These are phyloP conservation scores for Rhodinocichla rosea DNA, from an alignment of 2,113 vertebrate species.

Conservation along the genomic window DNA sequence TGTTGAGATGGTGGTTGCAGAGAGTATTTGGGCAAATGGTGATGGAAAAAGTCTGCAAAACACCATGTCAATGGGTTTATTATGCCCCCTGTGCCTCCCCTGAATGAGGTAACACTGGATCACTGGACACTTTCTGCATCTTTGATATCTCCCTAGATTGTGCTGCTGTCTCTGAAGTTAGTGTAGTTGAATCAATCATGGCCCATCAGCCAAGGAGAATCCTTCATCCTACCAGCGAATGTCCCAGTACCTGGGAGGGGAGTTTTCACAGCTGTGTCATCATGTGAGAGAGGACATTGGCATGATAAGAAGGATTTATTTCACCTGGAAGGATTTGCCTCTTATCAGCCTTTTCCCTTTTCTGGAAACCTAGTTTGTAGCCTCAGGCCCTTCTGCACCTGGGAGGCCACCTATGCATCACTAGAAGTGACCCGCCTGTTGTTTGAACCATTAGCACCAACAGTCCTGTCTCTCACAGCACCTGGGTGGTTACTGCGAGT, in stretches of 20 bases:
- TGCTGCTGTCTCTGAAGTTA: background rate
- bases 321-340: background rate
- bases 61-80: background rate
- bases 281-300: background rate
- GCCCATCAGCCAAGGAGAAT: background rate
- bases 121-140: background rate
- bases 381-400: background rate
- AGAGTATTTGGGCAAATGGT: background rate
- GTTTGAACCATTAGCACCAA: background rate
- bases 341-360: background rate
- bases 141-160: background rate
- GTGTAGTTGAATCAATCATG: background rate
- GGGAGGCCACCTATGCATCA: background rate
- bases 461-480: too few species aligned
- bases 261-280: background rate
- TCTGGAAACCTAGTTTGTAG: background rate
- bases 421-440: too few species aligned
- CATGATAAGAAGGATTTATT: background rate
- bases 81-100: too few species aligned
- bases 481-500: too few species aligned
- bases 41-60: background rate
- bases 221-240: background rate
- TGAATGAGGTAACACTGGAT: background rate
- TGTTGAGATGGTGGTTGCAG: background rate
- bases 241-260: background rate